Conservation (phyloP, 2,888 invertebrate species). For the Melieria picta region DNA sequence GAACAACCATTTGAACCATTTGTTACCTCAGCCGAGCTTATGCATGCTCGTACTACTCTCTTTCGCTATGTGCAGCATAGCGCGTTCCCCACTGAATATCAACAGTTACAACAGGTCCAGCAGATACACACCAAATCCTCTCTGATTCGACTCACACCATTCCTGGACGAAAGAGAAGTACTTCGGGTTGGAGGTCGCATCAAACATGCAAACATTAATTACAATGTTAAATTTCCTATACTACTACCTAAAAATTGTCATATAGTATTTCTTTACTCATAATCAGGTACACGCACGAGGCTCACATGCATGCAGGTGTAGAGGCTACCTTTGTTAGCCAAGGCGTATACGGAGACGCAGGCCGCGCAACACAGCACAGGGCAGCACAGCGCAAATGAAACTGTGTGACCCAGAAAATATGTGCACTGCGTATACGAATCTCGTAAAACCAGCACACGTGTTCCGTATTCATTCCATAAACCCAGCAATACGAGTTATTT, state of each 20-base stretch:
- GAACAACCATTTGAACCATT: neutral
- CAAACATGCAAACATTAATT: neutral
- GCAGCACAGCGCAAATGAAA: too few species aligned
- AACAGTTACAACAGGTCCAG: neutral
- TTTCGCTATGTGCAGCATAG: neutral
- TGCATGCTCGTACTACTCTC: neutral
- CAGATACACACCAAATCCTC: constrained; percentile 3
- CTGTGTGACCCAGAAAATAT: too few species aligned
- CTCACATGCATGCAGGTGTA: constrained; percentile 28
- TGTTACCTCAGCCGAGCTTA: neutral
- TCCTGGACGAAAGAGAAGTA: neutral
- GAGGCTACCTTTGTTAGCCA: constrained; percentile 30
- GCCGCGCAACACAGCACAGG: too few species aligned
- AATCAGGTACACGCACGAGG: constrained; percentile 26
- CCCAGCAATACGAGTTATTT: too few species aligned
- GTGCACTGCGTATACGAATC: too few species aligned
- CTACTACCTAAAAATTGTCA: constrained; percentile 4
- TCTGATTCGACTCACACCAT: neutral
- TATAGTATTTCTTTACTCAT: constrained; percentile 24
- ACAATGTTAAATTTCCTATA: constrained; percentile 1
- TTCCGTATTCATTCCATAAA: too few species aligned
- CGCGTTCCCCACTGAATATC: neutral
- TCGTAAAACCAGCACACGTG: too few species aligned
- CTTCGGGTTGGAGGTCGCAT: constrained; percentile 6
- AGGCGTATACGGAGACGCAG: too few species aligned